A percentile compares a stretch with the other conserved stretches of the same genome.
These are phyloP conservation scores for Rhodeus uyekii DNA, from an alignment of 2,797 vertebrate genomes.

Conservation along the genomic window DNA sequence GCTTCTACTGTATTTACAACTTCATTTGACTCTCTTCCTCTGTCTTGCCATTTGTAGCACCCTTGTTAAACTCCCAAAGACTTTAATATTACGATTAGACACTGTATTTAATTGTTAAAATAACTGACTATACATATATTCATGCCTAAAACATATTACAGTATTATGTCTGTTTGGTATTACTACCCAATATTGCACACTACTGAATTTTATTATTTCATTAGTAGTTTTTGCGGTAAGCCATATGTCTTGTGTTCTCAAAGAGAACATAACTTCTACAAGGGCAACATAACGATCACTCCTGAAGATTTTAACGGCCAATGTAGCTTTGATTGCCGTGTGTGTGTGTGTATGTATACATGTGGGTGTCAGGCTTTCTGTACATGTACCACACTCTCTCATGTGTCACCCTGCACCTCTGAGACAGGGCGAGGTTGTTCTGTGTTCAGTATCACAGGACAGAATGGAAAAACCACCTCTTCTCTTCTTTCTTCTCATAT, in stretches of 20 bases:
- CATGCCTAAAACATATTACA: not conserved
- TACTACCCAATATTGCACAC: slow-evolving; percentile 37
- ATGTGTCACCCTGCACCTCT: slow-evolving; percentile 37
- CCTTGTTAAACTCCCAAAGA: slow-evolving; percentile 45
- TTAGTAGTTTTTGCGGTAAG: slow-evolving; percentile 21
- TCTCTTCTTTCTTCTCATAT: slow-evolving; percentile 26
- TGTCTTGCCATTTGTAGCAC: slow-evolving; percentile 36
- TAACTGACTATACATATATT: not conserved
- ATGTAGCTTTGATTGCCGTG: slow-evolving; percentile 25
- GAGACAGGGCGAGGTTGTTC: slow-evolving; percentile 42
- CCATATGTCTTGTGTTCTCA: slow-evolving; percentile 43
- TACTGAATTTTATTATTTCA: not conserved
- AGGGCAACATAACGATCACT: slow-evolving; percentile 38
- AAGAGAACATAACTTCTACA: slow-evolving; percentile 23
- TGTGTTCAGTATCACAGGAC: slow-evolving; percentile 20
- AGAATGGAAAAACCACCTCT: slow-evolving; percentile 30
- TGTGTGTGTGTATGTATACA: not conserved
- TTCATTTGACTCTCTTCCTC: slow-evolving; percentile 11
- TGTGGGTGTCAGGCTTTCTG: slow-evolving; percentile 9
- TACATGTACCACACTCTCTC: slow-evolving; percentile 9
- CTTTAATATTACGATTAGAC: slow-evolving; percentile 27
- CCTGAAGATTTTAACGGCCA: slow-evolving; percentile 14
- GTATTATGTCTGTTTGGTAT: not conserved
- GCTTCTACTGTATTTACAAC: slow-evolving; percentile 28
- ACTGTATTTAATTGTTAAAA: slow-evolving; percentile 17